Base-by-base conservation (phyloP, 2,797 vertebrate species). In the Champsocephalus gunnari region DNA sequence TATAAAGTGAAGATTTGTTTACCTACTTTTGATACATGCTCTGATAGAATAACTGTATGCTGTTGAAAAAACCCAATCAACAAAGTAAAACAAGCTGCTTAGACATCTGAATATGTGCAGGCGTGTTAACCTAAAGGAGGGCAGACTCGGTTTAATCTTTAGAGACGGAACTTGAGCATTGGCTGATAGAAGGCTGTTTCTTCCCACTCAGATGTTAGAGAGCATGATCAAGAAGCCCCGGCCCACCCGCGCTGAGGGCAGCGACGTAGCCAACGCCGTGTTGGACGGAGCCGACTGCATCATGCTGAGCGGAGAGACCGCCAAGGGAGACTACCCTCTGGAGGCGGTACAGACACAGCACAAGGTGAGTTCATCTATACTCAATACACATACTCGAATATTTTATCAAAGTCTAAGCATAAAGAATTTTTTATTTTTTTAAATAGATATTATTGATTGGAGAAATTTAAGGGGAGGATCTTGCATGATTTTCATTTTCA, bases 211-310 rank as follows among this genome's bases (percentile, higher is more conserved):
- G 98, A 99, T 99, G 98, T 88, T 99, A 93, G 98, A 99, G 92
- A 99, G 97, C 92, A 99, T 99, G 98, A 98, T 99, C 89, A 98
- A 99, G 95, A 99, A 99, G 72, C 97, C 97, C 32, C 94, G 98
- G 3, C 98, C 98, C 0, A 99, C 98, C 0, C 97, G 97, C 0
- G 98, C 98, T 0, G 98, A 99, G 91, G 97, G 98, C 88, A 99
- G 98, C 0, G 97, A 97, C 0, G 97, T 97, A 38, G 97, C 96
- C 59, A 97, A 97, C 0, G 97, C 97, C 0, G 97, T 97, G 66
- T 83, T 97, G 91, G 97, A 97, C 1, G 97, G 97, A 3, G 96
- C 96, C 0, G 96, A 97, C 92, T 97, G 97, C 83, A 99, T 99
- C 88, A 99, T 99, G 98, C 94, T 99, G 19, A 99, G 97, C 0